These are phyloP conservation scores for Drepana falcataria DNA, from an alignment of 2,888 invertebrate genomes.

Conservation along the genomic window DNA sequence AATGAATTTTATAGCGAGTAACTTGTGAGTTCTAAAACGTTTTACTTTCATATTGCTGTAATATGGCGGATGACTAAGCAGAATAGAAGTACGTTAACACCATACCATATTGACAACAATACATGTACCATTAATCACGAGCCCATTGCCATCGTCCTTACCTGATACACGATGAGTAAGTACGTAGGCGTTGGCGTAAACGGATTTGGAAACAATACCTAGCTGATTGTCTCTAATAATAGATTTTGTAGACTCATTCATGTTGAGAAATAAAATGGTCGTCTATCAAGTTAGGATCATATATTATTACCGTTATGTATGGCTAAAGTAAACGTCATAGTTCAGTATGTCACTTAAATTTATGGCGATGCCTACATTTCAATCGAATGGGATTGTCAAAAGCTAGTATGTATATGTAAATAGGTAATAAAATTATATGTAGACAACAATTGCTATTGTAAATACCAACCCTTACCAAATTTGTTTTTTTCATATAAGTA, in stretches of 20 bases:
- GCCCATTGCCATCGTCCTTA: conserved; percentile 41
- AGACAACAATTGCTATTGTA: too few species aligned
- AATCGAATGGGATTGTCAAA: too few species aligned
- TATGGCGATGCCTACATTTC: too few species aligned
- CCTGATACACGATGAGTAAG: conserved; percentile 37
- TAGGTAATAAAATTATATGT: too few species aligned
- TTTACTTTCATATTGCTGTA: neutral
- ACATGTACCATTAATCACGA: conserved; percentile 38
- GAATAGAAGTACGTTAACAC: conserved; percentile 11
- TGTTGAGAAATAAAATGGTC: conserved; percentile 11
- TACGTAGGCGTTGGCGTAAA: conserved; percentile 42
- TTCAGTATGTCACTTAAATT: too few species aligned
- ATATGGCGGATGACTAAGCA: neutral
- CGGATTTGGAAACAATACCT: conserved; percentile 47
- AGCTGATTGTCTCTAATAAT: conserved; percentile 32
- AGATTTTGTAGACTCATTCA: conserved; percentile 31
- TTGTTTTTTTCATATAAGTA: too few species aligned
- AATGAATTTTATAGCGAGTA: too few species aligned
- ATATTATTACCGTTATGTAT: too few species aligned
- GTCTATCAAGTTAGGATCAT: conserved; percentile 3
- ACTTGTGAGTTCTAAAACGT: neutral
- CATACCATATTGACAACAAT: conserved; percentile 25
- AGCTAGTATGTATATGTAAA: too few species aligned
- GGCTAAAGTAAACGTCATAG: too few species aligned
- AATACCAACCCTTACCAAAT: too few species aligned